Evolutionary conservation across 2,888 invertebrate species (phyloP).

Genomic region (Chloromyia formosa): DNA sequence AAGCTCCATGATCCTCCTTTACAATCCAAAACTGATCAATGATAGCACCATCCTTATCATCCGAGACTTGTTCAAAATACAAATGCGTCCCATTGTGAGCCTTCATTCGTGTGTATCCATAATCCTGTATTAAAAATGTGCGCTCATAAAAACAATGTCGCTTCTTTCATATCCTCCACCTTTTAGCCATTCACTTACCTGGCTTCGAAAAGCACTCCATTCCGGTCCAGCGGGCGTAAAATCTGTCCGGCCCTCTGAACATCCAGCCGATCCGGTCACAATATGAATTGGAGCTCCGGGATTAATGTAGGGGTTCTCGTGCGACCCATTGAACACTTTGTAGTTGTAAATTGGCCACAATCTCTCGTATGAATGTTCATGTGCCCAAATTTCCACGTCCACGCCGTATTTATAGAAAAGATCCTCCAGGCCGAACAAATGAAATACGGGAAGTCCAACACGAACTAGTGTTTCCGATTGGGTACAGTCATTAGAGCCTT

Average conservation of each 20-base stretch:
- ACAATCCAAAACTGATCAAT: constrained; percentile 76
- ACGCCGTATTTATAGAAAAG: constrained; percentile 89
- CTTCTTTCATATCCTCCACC: neutral
- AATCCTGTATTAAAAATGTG: constrained; percentile 69
- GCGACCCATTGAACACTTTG: constrained; percentile 72
- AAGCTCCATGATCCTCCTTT: constrained; percentile 64
- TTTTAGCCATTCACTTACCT: constrained; percentile 53
- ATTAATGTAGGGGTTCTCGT: constrained; percentile 66
- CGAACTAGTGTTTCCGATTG: constrained; percentile 71
- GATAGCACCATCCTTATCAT: constrained; percentile 73
- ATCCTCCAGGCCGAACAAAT: constrained; percentile 81
- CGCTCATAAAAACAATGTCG: neutral
- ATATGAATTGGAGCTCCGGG: constrained; percentile 90
- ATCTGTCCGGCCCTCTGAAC: constrained; percentile 81
- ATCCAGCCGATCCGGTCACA: constrained; percentile 88
- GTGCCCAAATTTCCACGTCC: constrained; percentile 94
- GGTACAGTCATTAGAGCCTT: constrained; percentile 82
- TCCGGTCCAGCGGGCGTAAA: constrained; percentile 69
- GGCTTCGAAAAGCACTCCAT: constrained; percentile 87
- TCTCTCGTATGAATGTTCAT: constrained; percentile 97
- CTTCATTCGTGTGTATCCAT: constrained; percentile 89
- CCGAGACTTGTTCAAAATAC: constrained; percentile 87
- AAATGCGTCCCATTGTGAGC: constrained; percentile 85
- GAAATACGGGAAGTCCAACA: constrained; percentile 72
- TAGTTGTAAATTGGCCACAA: constrained; percentile 93